These are phyloP conservation scores for Porites lobata DNA, from an alignment of 92 coral and sea anemone species.

Conservation along the genomic window DNA sequence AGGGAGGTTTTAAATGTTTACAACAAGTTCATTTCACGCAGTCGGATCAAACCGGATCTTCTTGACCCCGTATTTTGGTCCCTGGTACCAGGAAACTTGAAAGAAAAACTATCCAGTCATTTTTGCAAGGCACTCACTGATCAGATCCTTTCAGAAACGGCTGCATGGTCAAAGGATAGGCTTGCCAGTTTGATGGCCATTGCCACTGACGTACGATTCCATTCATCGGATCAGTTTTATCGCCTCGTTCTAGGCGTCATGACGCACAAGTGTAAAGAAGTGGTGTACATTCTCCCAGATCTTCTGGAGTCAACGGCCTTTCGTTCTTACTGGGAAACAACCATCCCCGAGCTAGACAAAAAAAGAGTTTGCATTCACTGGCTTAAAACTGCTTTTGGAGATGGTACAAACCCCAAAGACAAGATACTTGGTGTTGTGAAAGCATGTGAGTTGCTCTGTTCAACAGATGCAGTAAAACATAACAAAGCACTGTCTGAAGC, in stretches of 20 bases:
- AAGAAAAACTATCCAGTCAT: no score
- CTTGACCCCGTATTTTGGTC: constrained; percentile 60
- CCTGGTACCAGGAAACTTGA: constrained; percentile 56
- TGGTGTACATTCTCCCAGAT: background rate
- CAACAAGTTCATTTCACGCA: constrained; percentile 14
- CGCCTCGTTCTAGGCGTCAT: background rate
- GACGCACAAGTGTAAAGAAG: background rate
- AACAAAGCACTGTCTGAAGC: constrained; percentile 2
- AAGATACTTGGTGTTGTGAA: constrained; percentile 27
- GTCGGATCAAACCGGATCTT: constrained; percentile 50
- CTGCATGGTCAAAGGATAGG: constrained; percentile 6
- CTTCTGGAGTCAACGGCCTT: background rate
- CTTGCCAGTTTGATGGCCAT: constrained; percentile 30
- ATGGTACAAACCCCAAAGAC: background rate
- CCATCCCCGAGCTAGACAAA: background rate
- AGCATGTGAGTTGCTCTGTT: background rate
- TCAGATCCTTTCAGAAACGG: constrained; percentile 22
- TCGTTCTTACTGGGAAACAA: background rate
- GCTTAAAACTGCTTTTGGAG: background rate
- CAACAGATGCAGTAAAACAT: background rate
- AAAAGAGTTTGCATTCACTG: background rate
- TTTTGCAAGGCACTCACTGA: constrained; percentile 41
- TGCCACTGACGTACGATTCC: constrained; percentile 55
- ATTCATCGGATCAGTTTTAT: constrained; percentile 17
- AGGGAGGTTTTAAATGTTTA: constrained; percentile 17